Base-by-base conservation (phyloP, 1,140 invertebrate species). In the Argopecten irradians region DNA sequence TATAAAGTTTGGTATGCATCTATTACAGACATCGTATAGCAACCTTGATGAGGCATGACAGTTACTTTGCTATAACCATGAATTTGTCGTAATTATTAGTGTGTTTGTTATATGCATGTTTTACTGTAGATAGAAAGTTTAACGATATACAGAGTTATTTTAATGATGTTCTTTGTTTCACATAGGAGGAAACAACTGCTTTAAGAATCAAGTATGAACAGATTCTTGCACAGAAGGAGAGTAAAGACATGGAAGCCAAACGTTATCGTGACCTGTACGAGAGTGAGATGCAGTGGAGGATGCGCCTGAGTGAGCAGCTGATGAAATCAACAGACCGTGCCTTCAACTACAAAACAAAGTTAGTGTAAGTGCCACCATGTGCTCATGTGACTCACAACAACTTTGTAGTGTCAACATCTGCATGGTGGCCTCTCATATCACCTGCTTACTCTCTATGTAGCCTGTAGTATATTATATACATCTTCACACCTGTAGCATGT, bases 211-310 rank as follows among this genome's bases (percentile, higher is more conserved):
- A 93, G 82, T 94, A 92, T 84, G 92, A 94, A 83, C 92, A 94
- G 86, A 89, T 93, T 0, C 33, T 93, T 13, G 92, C 93, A 14
- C 90, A 94, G 87, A 90, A 89, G 55, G 92, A 94, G 88, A 94
- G 90, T 9, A 91, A 92, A 35, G 93, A 95, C 22, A 90, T 93
- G 87, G 94, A 95, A 83, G 90, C 91, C 1, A 91, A 90, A 35
- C 91, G 93, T 32, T 94, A 90, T 88, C 88, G 91, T 35, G 93
- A 94, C 34, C 90, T 94, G 7, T 94, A 94, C 85, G 94, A 95
- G 85, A 93, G 91, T 39, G 94, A 95, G 88, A 93, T 94, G 92
- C 93, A 93, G 82, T 94, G 93, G 92, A 84, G 93, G 28, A 92
- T 93, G 89, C 89, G 92, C 33, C 88, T 95, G 1, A 92, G 91